Evolutionary conservation across 2,888 invertebrate genomes (phyloP).

Genomic region (Pandemis heparana): DNA sequence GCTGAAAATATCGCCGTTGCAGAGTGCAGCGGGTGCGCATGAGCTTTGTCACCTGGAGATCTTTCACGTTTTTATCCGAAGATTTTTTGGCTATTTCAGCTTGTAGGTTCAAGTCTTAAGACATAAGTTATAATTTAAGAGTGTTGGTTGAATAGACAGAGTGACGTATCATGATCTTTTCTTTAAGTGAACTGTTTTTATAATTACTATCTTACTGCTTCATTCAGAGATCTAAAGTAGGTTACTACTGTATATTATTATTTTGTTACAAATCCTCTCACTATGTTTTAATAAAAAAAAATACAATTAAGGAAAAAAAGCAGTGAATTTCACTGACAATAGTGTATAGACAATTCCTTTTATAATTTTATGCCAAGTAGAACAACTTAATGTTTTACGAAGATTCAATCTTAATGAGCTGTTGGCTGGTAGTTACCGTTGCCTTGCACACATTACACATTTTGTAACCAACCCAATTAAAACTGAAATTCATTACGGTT

Average conservation of each 20-base stretch:
- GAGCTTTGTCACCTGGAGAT: conserved; percentile 50
- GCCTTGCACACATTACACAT: conserved; percentile 28
- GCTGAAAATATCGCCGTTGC: conserved; percentile 77
- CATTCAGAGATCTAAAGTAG: too few species aligned
- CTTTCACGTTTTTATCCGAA: conserved; percentile 24
- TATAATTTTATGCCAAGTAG: neutral
- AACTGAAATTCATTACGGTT: conserved; percentile 61
- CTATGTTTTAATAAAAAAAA: too few species aligned
- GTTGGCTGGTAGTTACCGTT: conserved; percentile 21
- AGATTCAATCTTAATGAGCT: conserved; percentile 36
- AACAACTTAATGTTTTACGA: conserved; percentile 13
- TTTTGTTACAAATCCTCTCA: too few species aligned
- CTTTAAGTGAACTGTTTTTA: too few species aligned
- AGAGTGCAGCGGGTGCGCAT: conserved; percentile 70
- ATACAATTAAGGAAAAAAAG: too few species aligned
- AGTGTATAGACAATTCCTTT: neutral
- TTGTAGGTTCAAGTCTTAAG: neutral
- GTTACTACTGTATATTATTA: too few species aligned
- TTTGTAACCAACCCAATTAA: conserved; percentile 41
- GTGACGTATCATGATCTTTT: too few species aligned
- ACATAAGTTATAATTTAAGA: too few species aligned
- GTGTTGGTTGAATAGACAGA: too few species aligned
- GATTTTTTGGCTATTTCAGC: too few species aligned
- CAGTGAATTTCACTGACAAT: neutral
- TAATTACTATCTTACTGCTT: too few species aligned